Conservation (phyloP, 2,113 vertebrate genomes). For the Elachura formosa region DNA sequence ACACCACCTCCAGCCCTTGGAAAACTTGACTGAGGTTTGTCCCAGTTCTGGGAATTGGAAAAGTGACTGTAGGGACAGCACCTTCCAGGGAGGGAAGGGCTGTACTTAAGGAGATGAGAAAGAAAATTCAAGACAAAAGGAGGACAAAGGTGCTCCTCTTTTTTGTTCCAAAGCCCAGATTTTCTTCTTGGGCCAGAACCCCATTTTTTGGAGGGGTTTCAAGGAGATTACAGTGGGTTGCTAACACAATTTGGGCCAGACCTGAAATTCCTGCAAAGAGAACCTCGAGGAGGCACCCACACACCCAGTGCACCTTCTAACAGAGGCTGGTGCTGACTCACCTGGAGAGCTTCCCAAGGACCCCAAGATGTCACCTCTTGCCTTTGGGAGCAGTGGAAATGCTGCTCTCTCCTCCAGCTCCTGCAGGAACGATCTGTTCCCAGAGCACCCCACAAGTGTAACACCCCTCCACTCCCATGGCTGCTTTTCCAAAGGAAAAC, state of each 20-base stretch:
- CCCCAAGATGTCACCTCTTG: rapidly evolving
- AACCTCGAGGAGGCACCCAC: background rate
- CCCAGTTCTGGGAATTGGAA: background rate
- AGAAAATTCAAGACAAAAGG: background rate
- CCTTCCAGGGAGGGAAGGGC: background rate
- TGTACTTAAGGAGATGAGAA: background rate
- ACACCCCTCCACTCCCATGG: rapidly evolving
- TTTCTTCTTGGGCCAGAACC: background rate
- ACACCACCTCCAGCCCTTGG: background rate
- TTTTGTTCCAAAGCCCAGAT: background rate
- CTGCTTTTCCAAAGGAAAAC: background rate
- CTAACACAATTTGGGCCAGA: background rate
- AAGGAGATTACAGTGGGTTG: background rate
- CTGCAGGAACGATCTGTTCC: rapidly evolving
- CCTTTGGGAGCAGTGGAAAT: background rate
- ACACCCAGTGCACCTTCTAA: background rate
- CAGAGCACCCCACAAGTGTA: rapidly evolving
- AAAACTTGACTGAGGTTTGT: background rate
- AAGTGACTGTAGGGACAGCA: background rate
- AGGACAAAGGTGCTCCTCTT: background rate
- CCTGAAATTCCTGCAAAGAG: background rate
- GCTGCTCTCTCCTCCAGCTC: background rate
- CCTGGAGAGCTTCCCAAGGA: background rate
- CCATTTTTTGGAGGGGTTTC: background rate
- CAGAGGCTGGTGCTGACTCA: background rate